A percentile compares a stretch with the other conserved stretches of the same genome.
phyloP scores from a whole-genome alignment of 2,797 vertebrate genomes.

The Syngnathus rostellatus region DNA sequence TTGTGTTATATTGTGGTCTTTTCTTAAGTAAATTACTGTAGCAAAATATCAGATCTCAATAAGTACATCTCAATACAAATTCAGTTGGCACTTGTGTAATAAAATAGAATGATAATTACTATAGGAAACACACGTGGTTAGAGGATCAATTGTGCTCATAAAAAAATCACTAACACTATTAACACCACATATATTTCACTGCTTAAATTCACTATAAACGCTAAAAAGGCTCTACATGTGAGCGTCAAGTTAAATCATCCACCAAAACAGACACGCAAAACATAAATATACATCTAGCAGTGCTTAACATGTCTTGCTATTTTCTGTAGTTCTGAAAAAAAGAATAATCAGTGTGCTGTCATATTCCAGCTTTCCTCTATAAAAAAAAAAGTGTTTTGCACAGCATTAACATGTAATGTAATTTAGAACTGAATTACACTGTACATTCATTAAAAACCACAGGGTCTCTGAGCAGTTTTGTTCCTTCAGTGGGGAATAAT shows the following conservation, averaged over 20 bases:
- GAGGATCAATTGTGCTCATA: background rate
- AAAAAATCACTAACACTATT: conserved; percentile 5
- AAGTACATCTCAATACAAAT: conserved; percentile 4
- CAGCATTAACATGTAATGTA: background rate
- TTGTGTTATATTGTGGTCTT: background rate
- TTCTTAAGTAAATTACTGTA: background rate
- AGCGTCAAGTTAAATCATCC: conserved; percentile 30
- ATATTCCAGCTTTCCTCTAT: background rate
- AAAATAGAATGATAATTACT: background rate
- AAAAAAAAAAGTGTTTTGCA: conserved; percentile 4
- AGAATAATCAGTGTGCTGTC: conserved; percentile 4
- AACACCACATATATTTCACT: conserved; percentile 15
- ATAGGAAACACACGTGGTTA: background rate
- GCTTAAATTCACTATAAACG: conserved; percentile 18
- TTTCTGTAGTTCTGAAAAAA: conserved; percentile 23
- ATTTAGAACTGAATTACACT: background rate
- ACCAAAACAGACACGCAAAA: conserved; percentile 11
- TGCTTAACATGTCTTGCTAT: conserved; percentile 10
- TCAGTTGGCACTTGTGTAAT: conserved; percentile 4
- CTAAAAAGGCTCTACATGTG: conserved; percentile 13
- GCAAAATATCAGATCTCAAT: conserved; percentile 1
- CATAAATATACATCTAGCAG: conserved; percentile 23
- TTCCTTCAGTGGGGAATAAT: background rate
- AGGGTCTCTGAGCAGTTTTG: background rate
- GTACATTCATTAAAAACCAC: conserved; percentile 1